These are phyloP conservation scores for Ptiloglossa arizonensis DNA, from an alignment of 1,140 invertebrate genomes.

Conservation along the genomic window DNA sequence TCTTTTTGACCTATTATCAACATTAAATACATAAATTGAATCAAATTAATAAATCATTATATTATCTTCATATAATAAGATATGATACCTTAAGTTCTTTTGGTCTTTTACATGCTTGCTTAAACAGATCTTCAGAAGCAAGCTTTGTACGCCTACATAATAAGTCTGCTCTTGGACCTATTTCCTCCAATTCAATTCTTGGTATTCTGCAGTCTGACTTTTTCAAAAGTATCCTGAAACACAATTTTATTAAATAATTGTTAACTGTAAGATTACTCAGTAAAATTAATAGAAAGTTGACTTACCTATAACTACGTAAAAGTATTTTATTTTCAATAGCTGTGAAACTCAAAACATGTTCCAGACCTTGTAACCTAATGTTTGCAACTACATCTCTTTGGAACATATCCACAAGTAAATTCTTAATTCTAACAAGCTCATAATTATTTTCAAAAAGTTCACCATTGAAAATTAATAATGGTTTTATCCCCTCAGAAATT, in stretches of 20 bases:
- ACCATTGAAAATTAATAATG: slow-evolving; percentile 96
- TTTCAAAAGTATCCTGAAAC: slow-evolving; percentile 90
- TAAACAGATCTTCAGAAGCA: slow-evolving; percentile 95
- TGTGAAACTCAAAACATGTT: slow-evolving; percentile 95
- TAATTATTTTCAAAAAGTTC: slow-evolving; percentile 92
- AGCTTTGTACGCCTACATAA: slow-evolving; percentile 92
- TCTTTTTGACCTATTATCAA: slow-evolving; percentile 85
- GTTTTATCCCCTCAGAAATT: slow-evolving; percentile 92
- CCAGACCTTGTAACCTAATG: slow-evolving; percentile 94
- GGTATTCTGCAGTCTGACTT: slow-evolving; percentile 95
- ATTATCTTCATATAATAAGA: neutral
- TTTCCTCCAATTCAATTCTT: slow-evolving; percentile 95
- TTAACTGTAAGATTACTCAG: neutral
- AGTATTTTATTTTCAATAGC: slow-evolving; percentile 90
- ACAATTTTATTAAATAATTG: neutral
- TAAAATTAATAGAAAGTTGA: neutral
- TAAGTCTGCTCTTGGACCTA: slow-evolving; percentile 96
- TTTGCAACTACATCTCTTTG: slow-evolving; percentile 91
- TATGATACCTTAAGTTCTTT: slow-evolving; percentile 88
- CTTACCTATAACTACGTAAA: slow-evolving; percentile 92
- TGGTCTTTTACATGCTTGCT: slow-evolving; percentile 92
- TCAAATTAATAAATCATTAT: neutral
- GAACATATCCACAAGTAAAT: slow-evolving; percentile 96
- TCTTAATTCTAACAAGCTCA: slow-evolving; percentile 92
- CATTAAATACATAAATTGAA: slow-evolving; percentile 16